Base-by-base conservation (phyloP, 1,140 invertebrate genomes). In the Delia radicum region DNA sequence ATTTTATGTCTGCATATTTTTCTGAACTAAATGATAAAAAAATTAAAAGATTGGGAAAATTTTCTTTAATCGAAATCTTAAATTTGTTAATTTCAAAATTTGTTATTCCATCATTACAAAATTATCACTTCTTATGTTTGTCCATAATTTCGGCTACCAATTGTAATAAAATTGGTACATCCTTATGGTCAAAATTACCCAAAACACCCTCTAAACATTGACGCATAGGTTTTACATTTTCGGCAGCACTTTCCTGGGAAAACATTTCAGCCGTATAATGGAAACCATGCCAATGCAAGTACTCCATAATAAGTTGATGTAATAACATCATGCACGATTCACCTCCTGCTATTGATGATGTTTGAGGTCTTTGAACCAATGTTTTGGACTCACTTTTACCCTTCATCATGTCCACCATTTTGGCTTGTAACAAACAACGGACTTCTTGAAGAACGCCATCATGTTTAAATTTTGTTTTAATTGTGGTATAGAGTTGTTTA, bases 191-290 rank as follows among this genome's bases (percentile, higher is more conserved):
- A 18, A 77, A 77, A 4, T 24, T 18, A 0, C 76, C 76, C 7
- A 77, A 18, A 10, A 21, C 26, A 2, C 21, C 2, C 24, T 77
- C 74, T 3, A 77, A 63, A 28, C 46, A 69, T n/a, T 74, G 28
- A 29, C 76, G 63, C n/a, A 26, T 1, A 3, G 76, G 76, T 21
- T 33, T 29, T 12, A 65, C 12, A 55, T 77, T 71, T 33, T 76
- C 73, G 18, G 24, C 33, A 5, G 65, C 73, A 65, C 65, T 73
- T 61, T 78, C 77, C 26, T 31, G n/a, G 12, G 72, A 26, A 33
- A 78, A 78, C 77, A 78, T 78, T 48, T 78, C 73, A 5, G 73
- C 75, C 1, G 77, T 28, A 33, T 78, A 78, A 21, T 76, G 73
- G 72, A 75, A 78, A 13, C 77, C 77, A 67, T 77, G 65, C 77